phyloP scores from a whole-genome alignment of 2,113 vertebrate genomes.

The Dipodomys stephensi region DNA sequence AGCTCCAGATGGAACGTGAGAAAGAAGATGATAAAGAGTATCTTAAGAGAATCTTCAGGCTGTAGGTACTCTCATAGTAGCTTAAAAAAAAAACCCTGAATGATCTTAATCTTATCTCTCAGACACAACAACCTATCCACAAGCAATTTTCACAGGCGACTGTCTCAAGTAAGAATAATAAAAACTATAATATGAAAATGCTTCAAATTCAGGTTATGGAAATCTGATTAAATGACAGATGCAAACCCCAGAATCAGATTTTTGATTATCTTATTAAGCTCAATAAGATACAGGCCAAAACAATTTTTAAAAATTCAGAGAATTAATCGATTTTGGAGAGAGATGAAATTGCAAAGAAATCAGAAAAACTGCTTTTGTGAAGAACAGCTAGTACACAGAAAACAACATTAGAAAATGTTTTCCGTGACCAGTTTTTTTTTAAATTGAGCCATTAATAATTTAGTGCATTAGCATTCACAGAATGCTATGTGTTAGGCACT shows the following conservation, averaged over 20 bases:
- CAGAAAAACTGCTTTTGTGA: conserved; percentile 59
- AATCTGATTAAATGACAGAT: conserved; percentile 43
- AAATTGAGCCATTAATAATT: conserved; percentile 65
- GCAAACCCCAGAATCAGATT: conserved; percentile 10
- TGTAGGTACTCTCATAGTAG: not conserved
- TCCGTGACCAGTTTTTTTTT: conserved; percentile 56
- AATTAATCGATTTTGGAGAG: conserved; percentile 21
- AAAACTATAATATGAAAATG: not conserved
- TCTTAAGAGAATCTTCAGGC: conserved; percentile 53
- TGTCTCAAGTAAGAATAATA: conserved; percentile 47
- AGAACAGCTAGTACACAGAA: conserved; percentile 38
- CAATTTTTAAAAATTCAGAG: not conserved
- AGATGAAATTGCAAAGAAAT: not conserved
- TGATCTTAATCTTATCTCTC: conserved; percentile 40
- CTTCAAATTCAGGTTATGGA: conserved; percentile 33
- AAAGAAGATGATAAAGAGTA: conserved; percentile 70
- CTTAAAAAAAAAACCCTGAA: conserved; percentile 24
- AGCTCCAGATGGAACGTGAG: conserved; percentile 72
- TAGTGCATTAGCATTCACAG: conserved; percentile 55
- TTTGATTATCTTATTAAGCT: conserved; percentile 59
- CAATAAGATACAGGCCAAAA: conserved; percentile 50
- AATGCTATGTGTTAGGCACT: conserved; percentile 50
- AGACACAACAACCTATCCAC: conserved; percentile 32
- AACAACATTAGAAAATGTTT: conserved; percentile 42
- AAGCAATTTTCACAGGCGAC: not conserved